Percentiles rank a stretch among this genome's conserved stretches.
Evolutionary conservation across 2,113 vertebrate species (phyloP).

Genomic region (Sardina pilchardus): DNA sequence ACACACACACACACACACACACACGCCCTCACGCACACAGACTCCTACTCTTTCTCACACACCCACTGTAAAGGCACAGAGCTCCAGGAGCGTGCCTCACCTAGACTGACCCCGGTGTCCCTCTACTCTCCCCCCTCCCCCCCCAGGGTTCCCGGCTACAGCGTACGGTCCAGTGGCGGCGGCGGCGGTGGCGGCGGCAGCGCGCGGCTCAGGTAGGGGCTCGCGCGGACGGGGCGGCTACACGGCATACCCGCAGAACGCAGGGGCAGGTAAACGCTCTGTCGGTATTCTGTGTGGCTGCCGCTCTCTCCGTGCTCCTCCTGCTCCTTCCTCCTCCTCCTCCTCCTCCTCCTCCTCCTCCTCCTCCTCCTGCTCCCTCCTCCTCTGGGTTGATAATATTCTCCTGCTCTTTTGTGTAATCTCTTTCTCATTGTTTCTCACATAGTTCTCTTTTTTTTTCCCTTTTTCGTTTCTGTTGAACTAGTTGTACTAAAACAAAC

Average conservation of each 20-base stretch:
- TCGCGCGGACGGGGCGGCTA: slow-evolving; percentile 72
- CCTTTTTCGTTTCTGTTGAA: not conserved
- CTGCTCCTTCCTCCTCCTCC: slow-evolving; percentile 61
- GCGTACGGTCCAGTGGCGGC: slow-evolving; percentile 87
- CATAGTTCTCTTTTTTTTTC: not conserved
- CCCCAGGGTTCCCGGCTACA: slow-evolving; percentile 81
- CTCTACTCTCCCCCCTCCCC: not conserved
- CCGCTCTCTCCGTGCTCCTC: slow-evolving; percentile 69
- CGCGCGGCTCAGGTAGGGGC: slow-evolving; percentile 88
- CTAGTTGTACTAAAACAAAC: not conserved
- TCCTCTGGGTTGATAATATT: not conserved
- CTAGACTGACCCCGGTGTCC: slow-evolving; percentile 2
- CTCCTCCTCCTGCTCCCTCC: not conserved
- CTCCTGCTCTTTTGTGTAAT: not conserved
- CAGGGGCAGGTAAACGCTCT: slow-evolving; percentile 81
- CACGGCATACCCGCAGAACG: slow-evolving; percentile 76
- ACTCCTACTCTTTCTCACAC: not conserved
- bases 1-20: not conserved
- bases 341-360: slow-evolving; percentile 66
- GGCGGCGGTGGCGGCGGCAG: slow-evolving; percentile 81
- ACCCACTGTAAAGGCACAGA: not conserved
- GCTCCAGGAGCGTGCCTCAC: not conserved
- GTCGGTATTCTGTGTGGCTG: slow-evolving; percentile 77
- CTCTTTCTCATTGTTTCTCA: not conserved
- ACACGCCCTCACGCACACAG: not conserved